Evolutionary conservation across 2,888 invertebrate species (phyloP).

Genomic region (Drosophila picticornis): DNA sequence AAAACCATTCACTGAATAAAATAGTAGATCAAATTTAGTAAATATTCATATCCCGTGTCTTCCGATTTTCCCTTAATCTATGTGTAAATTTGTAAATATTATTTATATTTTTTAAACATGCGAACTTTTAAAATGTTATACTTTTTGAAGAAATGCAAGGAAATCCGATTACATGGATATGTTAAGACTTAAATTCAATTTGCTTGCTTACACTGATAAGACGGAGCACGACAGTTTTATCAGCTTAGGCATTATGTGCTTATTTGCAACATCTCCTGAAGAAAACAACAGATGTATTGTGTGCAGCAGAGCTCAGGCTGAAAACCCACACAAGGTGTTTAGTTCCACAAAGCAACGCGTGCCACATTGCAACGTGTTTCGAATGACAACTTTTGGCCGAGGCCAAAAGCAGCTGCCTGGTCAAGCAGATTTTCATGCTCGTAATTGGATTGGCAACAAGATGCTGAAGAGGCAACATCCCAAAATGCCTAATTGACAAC

Average conservation of each 20-base stretch:
- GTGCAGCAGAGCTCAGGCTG: conserved; percentile 22
- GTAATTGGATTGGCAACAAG: conserved; percentile 67
- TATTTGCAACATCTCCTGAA: conserved; percentile 40
- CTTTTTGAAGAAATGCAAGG: background rate
- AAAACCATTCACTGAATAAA: background rate
- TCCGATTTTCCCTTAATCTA: background rate
- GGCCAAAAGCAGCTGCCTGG: conserved; percentile 55
- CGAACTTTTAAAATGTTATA: background rate
- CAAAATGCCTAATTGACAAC: conserved; percentile 70
- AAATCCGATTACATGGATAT: background rate
- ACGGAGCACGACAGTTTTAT: background rate
- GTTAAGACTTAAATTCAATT: background rate
- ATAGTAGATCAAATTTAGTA: accelerated
- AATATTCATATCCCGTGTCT: background rate
- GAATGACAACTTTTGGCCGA: conserved; percentile 26
- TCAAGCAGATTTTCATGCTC: conserved; percentile 44
- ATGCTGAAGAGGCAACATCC: conserved; percentile 22
- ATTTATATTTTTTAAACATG: background rate
- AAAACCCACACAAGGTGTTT: conserved; percentile 49
- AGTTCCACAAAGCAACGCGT: conserved; percentile 55
- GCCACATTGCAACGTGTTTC: conserved; percentile 51
- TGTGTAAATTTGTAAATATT: background rate
- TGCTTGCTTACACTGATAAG: background rate
- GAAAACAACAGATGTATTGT: conserved; percentile 33
- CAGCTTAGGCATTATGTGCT: conserved; percentile 35